A percentile compares a stretch with the other conserved stretches of the same genome.
phyloP scores from a whole-genome alignment of 2,888 invertebrate species.

The Aleiodes alternator region DNA sequence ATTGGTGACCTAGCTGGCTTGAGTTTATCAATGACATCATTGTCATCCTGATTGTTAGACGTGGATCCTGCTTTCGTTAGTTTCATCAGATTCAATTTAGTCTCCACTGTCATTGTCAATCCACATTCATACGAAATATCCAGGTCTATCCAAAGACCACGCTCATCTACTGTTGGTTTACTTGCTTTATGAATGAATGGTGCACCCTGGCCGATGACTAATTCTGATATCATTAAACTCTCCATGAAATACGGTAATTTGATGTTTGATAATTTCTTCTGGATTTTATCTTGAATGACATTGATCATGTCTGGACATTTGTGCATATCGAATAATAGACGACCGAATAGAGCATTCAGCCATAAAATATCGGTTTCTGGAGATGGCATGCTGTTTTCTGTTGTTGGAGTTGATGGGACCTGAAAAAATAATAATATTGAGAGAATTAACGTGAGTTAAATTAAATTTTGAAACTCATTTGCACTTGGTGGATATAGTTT shows the following conservation, averaged over 20 bases:
- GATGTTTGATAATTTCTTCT: conserved; percentile 90
- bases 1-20: conserved; percentile 77
- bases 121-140: conserved; percentile 88
- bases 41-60: conserved; percentile 60
- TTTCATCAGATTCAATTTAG: conserved; percentile 90
- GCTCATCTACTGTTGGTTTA: conserved; percentile 84
- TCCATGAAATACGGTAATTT: conserved; percentile 94
- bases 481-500: no score
- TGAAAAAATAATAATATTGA: conserved; percentile 40
- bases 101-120: conserved; percentile 88
- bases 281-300: conserved; percentile 86
- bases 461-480: no score
- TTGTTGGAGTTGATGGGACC: conserved; percentile 55
- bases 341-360: conserved; percentile 87
- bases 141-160: conserved; percentile 93
- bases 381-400: conserved; percentile 55
- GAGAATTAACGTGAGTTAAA: neutral
- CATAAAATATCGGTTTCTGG: conserved; percentile 79
- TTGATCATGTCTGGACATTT: conserved; percentile 83
- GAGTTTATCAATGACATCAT: conserved; percentile 59
- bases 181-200: conserved; percentile 81
- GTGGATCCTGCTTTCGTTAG: conserved; percentile 74
- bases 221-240: conserved; percentile 84
- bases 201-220: conserved; percentile 83
- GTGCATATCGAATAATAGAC: conserved; percentile 90